Base-by-base conservation (phyloP, 2,113 vertebrate genomes). In the Lipotes vexillifer region DNA sequence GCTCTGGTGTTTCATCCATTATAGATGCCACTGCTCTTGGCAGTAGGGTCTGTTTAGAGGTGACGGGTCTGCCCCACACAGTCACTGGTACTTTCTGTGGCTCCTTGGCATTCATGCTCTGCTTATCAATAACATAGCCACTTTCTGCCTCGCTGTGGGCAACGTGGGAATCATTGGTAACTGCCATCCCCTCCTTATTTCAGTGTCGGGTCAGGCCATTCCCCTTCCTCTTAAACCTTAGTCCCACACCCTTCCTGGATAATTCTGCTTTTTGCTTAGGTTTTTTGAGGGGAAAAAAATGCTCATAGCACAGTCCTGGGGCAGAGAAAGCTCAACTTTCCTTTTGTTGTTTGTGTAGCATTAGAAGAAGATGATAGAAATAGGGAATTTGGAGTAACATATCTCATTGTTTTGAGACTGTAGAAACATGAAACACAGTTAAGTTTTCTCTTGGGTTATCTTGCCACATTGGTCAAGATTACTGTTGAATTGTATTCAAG, bases 401-500 rank as follows among this genome's bases (percentile, higher is more conserved):
- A 36, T 88, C 52, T 93, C 65, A 84, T 31, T 44, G n/a, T 75
- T 96, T 86, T 68, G 33, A 89, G 36, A 65, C 46, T 31, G 46
- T n/a, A 72, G 81, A 93, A 69, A 78, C 6, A 38, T 77, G 80
- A 94, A 95, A 59, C 49, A 75, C 15, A 86, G 77, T 44, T 86
- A 33, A 80, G 81, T 90, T 95, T 83, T 46, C 75, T 74, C 41
- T 77, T 68, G 57, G n/a, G 33, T 95, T 96, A 74, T 55, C 83
- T 95, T 63, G 46, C n/a, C 33, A 65, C 36, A 20, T 63, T 69
- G 46, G 94, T 96, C 27, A 44, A 87, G 66, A 90, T 61, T 86
- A 74, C 21, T 27, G 4, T 41, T 27, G 31, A 94, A 68, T 65
- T 66, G 3, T 77, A 97, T 66, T 84, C 92, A 88, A 88, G 90